Evolutionary conservation across 2,888 invertebrate genomes (phyloP).

Genomic region (Hyposoter dolosus): DNA sequence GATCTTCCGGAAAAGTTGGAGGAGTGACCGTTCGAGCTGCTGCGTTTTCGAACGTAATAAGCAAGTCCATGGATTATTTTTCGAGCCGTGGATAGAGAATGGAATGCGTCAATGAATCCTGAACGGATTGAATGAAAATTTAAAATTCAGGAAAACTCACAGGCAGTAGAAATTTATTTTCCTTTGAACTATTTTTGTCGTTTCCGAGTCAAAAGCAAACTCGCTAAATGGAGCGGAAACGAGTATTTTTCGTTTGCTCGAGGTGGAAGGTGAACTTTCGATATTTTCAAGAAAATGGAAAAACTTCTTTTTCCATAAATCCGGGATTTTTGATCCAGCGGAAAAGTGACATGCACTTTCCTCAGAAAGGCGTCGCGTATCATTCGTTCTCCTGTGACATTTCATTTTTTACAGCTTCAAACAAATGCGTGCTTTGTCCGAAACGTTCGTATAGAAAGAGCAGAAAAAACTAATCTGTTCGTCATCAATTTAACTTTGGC

Average conservation of each 20-base stretch:
- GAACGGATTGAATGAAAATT: not conserved
- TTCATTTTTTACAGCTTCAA: constrained; percentile 24
- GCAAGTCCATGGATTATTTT: no score
- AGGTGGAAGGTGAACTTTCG: not conserved
- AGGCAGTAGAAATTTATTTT: not conserved
- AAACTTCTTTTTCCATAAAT: not conserved
- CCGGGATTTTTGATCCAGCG: not conserved
- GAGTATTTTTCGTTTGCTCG: not conserved
- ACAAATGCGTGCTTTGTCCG: not conserved
- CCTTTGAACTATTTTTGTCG: not conserved
- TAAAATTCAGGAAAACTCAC: not conserved
- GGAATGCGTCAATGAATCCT: no score
- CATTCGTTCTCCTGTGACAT: constrained; percentile 38
- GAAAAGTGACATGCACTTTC: constrained; percentile 4
- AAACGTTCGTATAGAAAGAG: not conserved
- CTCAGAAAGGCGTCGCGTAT: constrained; percentile 11
- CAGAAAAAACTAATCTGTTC: constrained; percentile 28
- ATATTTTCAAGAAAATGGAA: not conserved
- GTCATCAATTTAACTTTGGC: constrained; percentile 23
- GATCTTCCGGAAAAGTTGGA: no score
- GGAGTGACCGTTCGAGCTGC: no score
- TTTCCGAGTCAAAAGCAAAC: not conserved
- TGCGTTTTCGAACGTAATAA: no score
- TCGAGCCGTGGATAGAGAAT: no score
- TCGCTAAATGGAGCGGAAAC: not conserved